Base-by-base conservation (phyloP, 1,140 invertebrate species). In the Mylabris phalerata region DNA sequence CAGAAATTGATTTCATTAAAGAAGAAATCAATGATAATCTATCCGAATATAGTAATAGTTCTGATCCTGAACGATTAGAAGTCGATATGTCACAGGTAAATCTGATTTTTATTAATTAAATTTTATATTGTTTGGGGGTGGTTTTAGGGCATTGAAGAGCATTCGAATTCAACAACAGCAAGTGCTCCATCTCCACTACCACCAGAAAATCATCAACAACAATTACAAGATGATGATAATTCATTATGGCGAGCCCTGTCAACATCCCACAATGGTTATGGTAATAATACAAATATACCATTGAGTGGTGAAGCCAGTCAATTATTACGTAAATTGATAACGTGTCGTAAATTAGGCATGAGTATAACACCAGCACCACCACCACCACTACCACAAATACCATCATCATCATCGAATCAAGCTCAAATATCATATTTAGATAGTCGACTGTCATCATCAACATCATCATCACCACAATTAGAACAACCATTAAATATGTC, bases 321-420 rank as follows among this genome's bases (percentile, higher is more conserved):
- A 69, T 69, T 90, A 11, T 73, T 90, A 10, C 75, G 86, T 58
- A 81, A 83, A 64, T 75, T 90, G 45, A 89, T 90, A 61, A 87
- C 84, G 67, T 86, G 85, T 73, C 80, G 85, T 63, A 82, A 83
- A 69, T 79, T 86, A 41, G 85, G 84, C 43, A 87, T 87, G 77
- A 75, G 75, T 19, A 73, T 73, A 50, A 72, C 62, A 44, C 82
- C 75, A 41, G 80, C 77, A 69, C 82, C 77, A 27, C 78, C 66
- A 0, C 57, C 41, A 42, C 11, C 10, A 5, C 9, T 10, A 66
- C 26, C 59, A 63, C 11, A 46, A 61, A 3, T 63, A 64, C 50
- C 62, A 67, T 45, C 58, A 46, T 40, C 59, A 1, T 41, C 62
- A 45, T 62, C 39, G 39, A 40, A 40, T 40, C 39, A 40, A 42